Evolutionary conservation across 1,140 invertebrate genomes (phyloP).

Genomic region (Camponotus floridanus): DNA sequence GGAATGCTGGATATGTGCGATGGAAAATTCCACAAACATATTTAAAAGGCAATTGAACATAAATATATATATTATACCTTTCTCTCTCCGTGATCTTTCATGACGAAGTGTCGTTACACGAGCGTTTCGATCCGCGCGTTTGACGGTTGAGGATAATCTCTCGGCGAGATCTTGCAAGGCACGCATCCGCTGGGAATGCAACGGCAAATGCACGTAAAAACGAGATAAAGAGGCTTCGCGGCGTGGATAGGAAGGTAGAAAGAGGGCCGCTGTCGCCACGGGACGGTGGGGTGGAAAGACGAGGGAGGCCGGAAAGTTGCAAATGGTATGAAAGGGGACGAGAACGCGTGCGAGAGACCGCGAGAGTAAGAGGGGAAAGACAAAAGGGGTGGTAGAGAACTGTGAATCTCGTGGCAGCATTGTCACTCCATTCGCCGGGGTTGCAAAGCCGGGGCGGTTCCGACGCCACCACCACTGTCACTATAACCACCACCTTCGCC

Average conservation of each 20-base stretch:
- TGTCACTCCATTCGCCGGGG: conserved; percentile 79
- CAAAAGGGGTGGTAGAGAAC: conserved; percentile 77
- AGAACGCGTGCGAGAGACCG: conserved; percentile 70
- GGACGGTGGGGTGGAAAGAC: conserved; percentile 14
- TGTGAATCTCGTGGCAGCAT: conserved; percentile 78
- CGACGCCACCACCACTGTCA: conserved; percentile 71
- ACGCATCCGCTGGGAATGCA: conserved; percentile 58
- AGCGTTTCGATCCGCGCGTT: conserved; percentile 44
- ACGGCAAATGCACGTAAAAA: conserved; percentile 43
- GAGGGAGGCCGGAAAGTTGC: conserved; percentile 74
- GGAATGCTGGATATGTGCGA: too few species aligned
- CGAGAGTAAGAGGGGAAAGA: conserved; percentile 74
- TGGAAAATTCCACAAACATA: neutral
- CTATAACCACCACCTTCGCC: conserved; percentile 58
- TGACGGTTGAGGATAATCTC: conserved; percentile 68
- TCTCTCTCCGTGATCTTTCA: neutral
- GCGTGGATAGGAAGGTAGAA: conserved; percentile 35
- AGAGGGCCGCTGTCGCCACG: conserved; percentile 26
- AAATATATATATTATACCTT: neutral
- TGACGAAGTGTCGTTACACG: conserved; percentile 10
- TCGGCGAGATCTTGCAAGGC: conserved; percentile 58
- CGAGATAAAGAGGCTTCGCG: conserved; percentile 58
- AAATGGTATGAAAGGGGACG: conserved; percentile 76
- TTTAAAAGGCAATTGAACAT: neutral
- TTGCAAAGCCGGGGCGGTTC: conserved; percentile 77